Base-by-base conservation (phyloP, 2,113 vertebrate genomes). In the Microcebus jonahi region DNA sequence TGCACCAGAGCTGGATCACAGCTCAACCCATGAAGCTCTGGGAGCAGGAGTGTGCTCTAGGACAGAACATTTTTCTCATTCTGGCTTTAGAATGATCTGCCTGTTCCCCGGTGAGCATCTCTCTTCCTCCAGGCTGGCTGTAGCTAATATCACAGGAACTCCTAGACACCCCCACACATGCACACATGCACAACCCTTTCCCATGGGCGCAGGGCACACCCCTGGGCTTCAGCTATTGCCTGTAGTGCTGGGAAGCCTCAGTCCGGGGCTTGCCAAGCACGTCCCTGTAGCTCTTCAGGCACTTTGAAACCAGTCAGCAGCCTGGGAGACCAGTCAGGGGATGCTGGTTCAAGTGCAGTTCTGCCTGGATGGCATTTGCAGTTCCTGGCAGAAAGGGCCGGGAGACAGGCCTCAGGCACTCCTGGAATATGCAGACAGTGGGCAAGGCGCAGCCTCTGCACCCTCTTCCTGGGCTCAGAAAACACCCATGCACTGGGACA, bases 231-330 rank as follows among this genome's bases (percentile, higher is more conserved):
- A 29, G 36, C 39, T 65, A 3, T 42, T 65, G 68, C 53, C 34
- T 10, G 10, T 6, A 39, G 57, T 20, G 2, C 53, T 25, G 55
- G 18, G 27, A 36, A 83, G 34, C 57, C 25, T 48, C 18, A 50
- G 21, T 34, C 55, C 59, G 20, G 50, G 11, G 63, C 75, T 71
- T 36, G 42, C 53, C 21, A 77, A 27, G 6, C 48, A 8, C 0
- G 8, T 50, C 39, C 34, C 70, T 48, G n/a, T 10, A 29, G n/a
- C 45, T 31, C 59, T 59, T 77, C 7, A 18, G 61, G 50, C 39
- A 63, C 81, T 57, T 81, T 79, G 53, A 88, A 95, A 89, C 92
- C 53, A 88, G 73, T 61, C 23, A 57, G 84, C 53, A 39, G 81
- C 57, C 15, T 15, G 13, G 70, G 14, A 48, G 2, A 10, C 81